phyloP scores from a whole-genome alignment of 1,140 invertebrate genomes.

The Calephelis nemesis region DNA sequence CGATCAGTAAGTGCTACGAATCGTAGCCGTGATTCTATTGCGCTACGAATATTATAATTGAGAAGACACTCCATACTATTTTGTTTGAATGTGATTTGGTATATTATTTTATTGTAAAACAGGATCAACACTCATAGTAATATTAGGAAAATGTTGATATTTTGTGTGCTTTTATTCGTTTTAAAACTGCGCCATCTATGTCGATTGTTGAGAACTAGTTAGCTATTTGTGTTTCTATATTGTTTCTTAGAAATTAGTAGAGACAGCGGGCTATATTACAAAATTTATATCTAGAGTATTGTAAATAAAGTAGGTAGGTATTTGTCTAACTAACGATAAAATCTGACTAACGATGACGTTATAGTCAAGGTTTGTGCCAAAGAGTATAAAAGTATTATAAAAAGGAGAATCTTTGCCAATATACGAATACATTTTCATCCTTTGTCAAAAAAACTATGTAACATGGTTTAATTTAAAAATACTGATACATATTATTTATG shows the following conservation, averaged over 20 bases:
- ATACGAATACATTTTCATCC: no score
- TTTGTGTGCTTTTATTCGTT: neutral
- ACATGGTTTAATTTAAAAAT: no score
- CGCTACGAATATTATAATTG: neutral
- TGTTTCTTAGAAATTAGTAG: neutral
- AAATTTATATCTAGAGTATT: no score
- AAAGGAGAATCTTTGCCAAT: no score
- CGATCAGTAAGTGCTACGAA: neutral
- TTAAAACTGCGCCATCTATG: neutral
- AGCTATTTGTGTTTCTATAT: constrained; percentile 4
- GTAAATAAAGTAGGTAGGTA: no score
- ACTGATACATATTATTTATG: no score
- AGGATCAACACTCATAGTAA: neutral
- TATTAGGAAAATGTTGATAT: neutral
- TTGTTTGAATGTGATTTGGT: neutral
- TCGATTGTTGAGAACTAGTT: neutral
- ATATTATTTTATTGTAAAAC: neutral
- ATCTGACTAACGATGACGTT: no score
- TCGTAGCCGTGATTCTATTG: no score
- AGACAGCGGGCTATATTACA: neutral
- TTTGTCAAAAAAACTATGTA: no score
- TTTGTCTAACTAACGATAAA: no score
- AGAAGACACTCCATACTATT: neutral
- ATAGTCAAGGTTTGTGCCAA: no score
- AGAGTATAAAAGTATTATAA: no score